phyloP scores from a whole-genome alignment of 2,113 vertebrate genomes.

The Lophius piscatorius region DNA sequence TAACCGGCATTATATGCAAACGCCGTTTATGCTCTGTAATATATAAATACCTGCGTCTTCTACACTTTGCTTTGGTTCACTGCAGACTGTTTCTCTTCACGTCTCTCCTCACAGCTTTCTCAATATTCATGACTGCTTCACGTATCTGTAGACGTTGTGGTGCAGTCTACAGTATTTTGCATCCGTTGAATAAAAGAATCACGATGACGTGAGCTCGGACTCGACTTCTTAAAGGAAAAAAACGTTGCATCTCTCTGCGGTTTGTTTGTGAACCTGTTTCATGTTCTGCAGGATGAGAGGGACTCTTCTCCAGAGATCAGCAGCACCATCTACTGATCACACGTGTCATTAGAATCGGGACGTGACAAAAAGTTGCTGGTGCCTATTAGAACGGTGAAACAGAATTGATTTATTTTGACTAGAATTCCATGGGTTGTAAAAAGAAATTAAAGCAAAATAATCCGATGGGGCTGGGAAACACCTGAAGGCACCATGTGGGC shows the following conservation, averaged over 20 bases:
- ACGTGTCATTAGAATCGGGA: background rate
- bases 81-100: slow-evolving; percentile 1
- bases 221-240: background rate
- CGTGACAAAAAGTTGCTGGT: background rate
- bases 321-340: slow-evolving; percentile 50
- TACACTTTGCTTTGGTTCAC: slow-evolving; percentile 5
- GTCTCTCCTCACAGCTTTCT: slow-evolving; percentile 1
- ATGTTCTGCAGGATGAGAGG: no score
- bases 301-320: background rate
- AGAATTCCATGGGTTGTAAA: no score
- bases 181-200: slow-evolving; percentile 48
- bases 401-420: slow-evolving; percentile 5
- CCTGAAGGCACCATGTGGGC: no score
- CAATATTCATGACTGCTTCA: background rate
- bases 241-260: background rate
- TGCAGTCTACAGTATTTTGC: slow-evolving; percentile 15
- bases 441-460: no score
- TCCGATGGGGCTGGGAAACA: no score
- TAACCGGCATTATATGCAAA: slow-evolving; percentile 47
- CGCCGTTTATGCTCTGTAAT: slow-evolving; percentile 3
- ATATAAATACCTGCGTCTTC: slow-evolving; percentile 3
- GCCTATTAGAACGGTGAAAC: no score
- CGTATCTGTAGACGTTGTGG: slow-evolving; percentile 3
- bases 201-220: slow-evolving; percentile 3
- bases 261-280: background rate